Base-by-base conservation (phyloP, 2,113 vertebrate species). In the Dromiciops gliroides region DNA sequence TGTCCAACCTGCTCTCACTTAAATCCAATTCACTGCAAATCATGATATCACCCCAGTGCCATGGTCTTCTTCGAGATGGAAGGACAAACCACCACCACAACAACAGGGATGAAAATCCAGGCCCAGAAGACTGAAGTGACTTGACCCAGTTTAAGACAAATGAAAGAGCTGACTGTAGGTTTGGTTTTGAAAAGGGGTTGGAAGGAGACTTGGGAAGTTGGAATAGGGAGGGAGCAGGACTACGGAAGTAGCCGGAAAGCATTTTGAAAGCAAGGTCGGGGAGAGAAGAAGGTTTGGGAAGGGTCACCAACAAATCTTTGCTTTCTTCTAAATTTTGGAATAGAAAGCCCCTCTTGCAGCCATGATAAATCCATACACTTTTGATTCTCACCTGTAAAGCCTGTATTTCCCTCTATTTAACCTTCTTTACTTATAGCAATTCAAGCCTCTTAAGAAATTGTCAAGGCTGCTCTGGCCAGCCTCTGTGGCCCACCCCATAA, bases 371-470 rank as follows among this genome's bases (percentile, higher is more conserved):
- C 4, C 10, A 14, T 94, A 94, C 53, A 44, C 37, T 1, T 26
- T 93, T 51, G 89, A 92, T 95, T 95, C 96, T 97, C 96, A 95
- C 50, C 90, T 89, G 75, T 94, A 49, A 50, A 83, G 52, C 53
- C 93, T 95, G 91, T 24, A 94, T 94, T 95, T 97, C 92, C 94
- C 96, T 95, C 97, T 94, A 96, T 97, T 93, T 95, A 92, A 90
- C 67, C 51, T 95, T 92, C 92, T 31, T 60, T 52, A 51, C 28
- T 90, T 89, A 95, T 6, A 22, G 49, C 0, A 23, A 96, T 52
- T 95, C 94, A 91, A 8, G 90, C 67, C 89, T 96, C 89, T 51
- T 94, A 95, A 95, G 96, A 97, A 96, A 95, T 89, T 50, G 44
- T 92, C 94, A 92, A 96, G 95, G 94, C 28, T 0, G 67, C 89